Evolutionary conservation across 2,797 vertebrate genomes (phyloP).

Genomic region (Muscicapa striata): DNA sequence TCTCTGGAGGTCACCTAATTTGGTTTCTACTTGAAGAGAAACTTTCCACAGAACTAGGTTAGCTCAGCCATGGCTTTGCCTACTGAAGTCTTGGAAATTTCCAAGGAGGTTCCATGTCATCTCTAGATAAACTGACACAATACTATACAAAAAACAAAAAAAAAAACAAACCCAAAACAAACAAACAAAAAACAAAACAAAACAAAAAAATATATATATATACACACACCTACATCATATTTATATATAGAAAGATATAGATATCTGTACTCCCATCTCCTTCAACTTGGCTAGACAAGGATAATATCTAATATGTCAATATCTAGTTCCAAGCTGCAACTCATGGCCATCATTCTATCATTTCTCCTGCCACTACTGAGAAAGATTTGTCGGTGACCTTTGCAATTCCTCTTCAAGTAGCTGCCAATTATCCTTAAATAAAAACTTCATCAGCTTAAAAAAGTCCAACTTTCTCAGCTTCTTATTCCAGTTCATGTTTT

Average conservation of each 20-base stretch:
- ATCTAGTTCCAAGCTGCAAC: neutral
- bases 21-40: neutral
- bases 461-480: neutral
- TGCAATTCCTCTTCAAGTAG: neutral
- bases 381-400: neutral
- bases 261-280: fast-evolving
- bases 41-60: neutral
- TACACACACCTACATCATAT: neutral
- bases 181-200: too few species aligned
- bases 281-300: neutral
- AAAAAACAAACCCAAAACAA: too few species aligned
- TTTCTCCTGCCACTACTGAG: neutral
- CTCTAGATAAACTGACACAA: neutral
- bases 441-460: neutral
- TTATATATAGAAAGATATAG: neutral
- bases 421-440: neutral
- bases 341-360: fast-evolving
- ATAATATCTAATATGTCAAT: neutral
- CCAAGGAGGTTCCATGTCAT: neutral
- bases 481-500: neutral
- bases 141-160: neutral
- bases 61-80: neutral
- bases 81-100: neutral
- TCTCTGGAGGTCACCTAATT: neutral
- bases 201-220: too few species aligned